Conservation (phyloP, 2,113 vertebrate species). For the Eudorcas thomsonii region DNA sequence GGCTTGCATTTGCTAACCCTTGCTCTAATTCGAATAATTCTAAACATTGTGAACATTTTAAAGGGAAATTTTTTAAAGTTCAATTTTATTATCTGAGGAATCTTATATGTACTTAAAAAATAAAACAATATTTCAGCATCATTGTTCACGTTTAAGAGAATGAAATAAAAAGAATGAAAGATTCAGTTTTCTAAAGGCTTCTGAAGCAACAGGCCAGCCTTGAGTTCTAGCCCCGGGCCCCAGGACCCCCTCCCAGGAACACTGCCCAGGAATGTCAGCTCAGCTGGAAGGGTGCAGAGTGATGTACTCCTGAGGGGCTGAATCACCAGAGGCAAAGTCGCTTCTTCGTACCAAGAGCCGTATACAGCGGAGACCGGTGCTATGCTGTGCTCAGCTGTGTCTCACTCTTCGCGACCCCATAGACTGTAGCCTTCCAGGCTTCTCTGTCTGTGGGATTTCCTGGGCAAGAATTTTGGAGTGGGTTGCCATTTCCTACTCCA, state of each 20-base stretch:
- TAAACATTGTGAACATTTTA: neutral
- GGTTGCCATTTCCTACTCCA: neutral
- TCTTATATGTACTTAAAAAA: neutral
- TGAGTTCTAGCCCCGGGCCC: fast-evolving
- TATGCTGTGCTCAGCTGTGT: neutral
- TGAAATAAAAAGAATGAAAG: neutral
- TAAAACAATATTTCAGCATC: neutral
- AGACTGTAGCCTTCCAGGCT: neutral
- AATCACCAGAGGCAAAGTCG: too few species aligned
- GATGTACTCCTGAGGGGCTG: too few species aligned
- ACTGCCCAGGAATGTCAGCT: fast-evolving
- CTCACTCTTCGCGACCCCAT: fast-evolving
- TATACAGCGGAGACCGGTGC: neutral
- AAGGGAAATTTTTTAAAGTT: neutral
- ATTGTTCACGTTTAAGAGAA: neutral
- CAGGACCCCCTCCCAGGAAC: too few species aligned
- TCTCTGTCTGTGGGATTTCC: neutral
- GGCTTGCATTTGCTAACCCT: neutral
- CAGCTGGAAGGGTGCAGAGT: neutral
- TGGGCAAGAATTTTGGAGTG: neutral
- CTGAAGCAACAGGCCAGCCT: neutral
- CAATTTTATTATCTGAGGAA: neutral
- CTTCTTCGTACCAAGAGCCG: neutral
- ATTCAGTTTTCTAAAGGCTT: neutral
- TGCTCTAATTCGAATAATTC: neutral